These are phyloP conservation scores for Eustalomyia histrio DNA, from an alignment of 2,888 invertebrate genomes.

Conservation along the genomic window DNA sequence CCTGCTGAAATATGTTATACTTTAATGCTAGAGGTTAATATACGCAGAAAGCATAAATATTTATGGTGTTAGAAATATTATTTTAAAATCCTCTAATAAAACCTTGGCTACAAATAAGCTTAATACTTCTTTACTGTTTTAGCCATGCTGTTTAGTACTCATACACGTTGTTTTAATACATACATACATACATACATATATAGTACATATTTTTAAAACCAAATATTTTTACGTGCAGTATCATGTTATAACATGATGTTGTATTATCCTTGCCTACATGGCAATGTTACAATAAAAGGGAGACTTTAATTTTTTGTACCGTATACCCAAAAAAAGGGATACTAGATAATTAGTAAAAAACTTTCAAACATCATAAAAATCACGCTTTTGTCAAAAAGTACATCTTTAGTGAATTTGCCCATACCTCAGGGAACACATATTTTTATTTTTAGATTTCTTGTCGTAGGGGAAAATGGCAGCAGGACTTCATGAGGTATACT, in stretches of 20 bases:
- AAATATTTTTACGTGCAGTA: slow-evolving; percentile 41
- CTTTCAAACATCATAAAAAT: too few relatives aligned
- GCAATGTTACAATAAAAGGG: neutral
- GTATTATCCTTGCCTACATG: neutral
- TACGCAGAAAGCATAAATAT: slow-evolving; percentile 25
- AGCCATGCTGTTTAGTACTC: slow-evolving; percentile 4
- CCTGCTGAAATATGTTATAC: slow-evolving; percentile 5
- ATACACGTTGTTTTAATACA: neutral
- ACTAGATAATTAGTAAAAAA: too few relatives aligned
- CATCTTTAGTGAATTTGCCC: too few relatives aligned
- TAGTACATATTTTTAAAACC: slow-evolving; percentile 13
- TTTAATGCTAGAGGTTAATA: slow-evolving; percentile 15
- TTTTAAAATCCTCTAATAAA: slow-evolving; percentile 27
- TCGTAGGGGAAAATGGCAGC: too few relatives aligned
- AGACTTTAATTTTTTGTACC: too few relatives aligned
- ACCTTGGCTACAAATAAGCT: slow-evolving; percentile 8
- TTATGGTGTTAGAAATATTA: slow-evolving; percentile 39
- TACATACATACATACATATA: too few relatives aligned
- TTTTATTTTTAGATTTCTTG: too few relatives aligned
- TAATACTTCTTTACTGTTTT: slow-evolving; percentile 10
- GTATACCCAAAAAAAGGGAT: too few relatives aligned
- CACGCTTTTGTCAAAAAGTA: too few relatives aligned
- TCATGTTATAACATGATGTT: slow-evolving; percentile 40
- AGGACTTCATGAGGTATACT: too few relatives aligned
- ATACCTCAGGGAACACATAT: too few relatives aligned